phyloP scores from a whole-genome alignment of 2,797 vertebrate species.

The Brachymystax lenok region DNA sequence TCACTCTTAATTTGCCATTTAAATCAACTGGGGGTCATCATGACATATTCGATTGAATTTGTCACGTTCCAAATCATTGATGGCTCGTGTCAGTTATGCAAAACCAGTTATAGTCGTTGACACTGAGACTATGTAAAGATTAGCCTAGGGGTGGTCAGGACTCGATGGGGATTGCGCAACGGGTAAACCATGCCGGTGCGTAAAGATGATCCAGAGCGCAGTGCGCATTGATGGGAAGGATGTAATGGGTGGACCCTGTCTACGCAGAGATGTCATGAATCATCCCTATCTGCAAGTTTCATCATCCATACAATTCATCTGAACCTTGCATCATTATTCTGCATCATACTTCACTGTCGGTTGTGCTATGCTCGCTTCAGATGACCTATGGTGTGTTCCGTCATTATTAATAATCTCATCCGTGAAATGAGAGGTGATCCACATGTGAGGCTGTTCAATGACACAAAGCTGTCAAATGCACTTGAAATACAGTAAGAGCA shows the following conservation, averaged over 20 bases:
- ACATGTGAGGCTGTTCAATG: background rate
- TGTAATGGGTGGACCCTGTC: background rate
- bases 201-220: constrained; percentile 1
- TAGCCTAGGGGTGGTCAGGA: background rate
- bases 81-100: background rate
- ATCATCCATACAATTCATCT: background rate
- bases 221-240: background rate
- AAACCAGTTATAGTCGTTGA: background rate
- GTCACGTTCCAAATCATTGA: background rate
- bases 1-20: background rate
- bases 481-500: too few relatives aligned
- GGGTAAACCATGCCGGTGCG: constrained; percentile 11
- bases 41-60: background rate
- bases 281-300: background rate
- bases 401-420: background rate
- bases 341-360: background rate
- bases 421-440: background rate
- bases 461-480: background rate
- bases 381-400: background rate
- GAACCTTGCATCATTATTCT: background rate
- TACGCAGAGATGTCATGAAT: background rate
- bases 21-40: background rate
- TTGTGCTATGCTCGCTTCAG: background rate
- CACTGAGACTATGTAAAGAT: background rate
- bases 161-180: background rate